Conservation (phyloP, 2,797 vertebrate genomes). For the Sus cebifrons region DNA sequence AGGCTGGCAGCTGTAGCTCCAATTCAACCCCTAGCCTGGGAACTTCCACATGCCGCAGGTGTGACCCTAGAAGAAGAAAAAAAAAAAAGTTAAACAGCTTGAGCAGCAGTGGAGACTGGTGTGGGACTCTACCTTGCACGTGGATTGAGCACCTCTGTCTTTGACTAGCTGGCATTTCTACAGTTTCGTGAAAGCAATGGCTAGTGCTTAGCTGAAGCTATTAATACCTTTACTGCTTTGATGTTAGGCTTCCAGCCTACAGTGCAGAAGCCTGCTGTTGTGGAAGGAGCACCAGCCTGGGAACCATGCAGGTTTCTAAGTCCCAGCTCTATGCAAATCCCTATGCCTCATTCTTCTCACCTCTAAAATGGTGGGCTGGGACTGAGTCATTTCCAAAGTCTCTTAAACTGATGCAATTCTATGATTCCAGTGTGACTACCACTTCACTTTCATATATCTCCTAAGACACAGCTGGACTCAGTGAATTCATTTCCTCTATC, state of each 20-base stretch:
- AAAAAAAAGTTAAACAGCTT: background rate
- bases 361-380: background rate
- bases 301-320: background rate
- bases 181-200: background rate
- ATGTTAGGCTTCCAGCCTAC: background rate
- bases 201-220: background rate
- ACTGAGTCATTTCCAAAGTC: slow-evolving; percentile 18
- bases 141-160: background rate
- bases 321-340: background rate
- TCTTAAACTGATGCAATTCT: slow-evolving; percentile 40
- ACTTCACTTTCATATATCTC: background rate
- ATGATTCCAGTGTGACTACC: background rate
- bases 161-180: background rate
- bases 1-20: too few species aligned
- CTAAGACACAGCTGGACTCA: slow-evolving; percentile 2
- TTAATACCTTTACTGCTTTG: background rate
- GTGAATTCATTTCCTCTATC: background rate
- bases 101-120: background rate
- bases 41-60: too few species aligned
- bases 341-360: background rate
- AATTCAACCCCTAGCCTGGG: too few species aligned
- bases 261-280: background rate
- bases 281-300: background rate
- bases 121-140: background rate
- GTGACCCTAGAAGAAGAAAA: too few species aligned